Conservation (phyloP, 2,888 invertebrate genomes). For the Psylliodes chrysocephalus region DNA sequence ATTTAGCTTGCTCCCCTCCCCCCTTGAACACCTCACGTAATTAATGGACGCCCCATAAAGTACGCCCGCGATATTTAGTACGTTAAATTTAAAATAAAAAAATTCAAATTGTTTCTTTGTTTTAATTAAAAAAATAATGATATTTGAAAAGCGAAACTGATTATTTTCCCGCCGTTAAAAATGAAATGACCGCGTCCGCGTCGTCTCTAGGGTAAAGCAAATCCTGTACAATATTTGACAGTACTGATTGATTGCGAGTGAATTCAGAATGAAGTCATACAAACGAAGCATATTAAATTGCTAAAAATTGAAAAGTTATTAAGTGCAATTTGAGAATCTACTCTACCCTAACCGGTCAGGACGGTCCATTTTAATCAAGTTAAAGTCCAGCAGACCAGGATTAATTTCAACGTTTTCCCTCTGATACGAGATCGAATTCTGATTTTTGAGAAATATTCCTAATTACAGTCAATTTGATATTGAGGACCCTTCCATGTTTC, state of each 20-base stretch:
- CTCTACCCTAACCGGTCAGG: conserved; percentile 12
- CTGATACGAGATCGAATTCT: conserved; percentile 2
- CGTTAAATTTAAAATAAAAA: too few relatives aligned
- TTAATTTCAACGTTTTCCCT: conserved; percentile 36
- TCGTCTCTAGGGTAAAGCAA: conserved; percentile 14
- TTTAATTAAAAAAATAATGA: too few relatives aligned
- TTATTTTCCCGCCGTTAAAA: too few relatives aligned
- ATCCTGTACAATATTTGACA: conserved; percentile 26
- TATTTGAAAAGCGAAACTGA: too few relatives aligned
- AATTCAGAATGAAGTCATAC: conserved; percentile 31
- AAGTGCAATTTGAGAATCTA: conserved; percentile 30
- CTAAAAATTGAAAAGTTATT: conserved; percentile 40
- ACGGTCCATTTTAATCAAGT: conserved; percentile 36
- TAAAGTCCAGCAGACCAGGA: conserved; percentile 37
- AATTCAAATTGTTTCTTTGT: too few relatives aligned
- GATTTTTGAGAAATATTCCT: conserved; percentile 27
- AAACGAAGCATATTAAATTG: conserved; percentile 36
- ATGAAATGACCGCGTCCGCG: conserved; percentile 11
- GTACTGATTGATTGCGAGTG: conserved; percentile 29
- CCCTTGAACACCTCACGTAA: too few relatives aligned
- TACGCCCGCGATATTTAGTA: too few relatives aligned
- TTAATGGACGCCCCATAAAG: too few relatives aligned
- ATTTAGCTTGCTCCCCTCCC: too few relatives aligned
- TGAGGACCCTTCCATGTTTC: conserved; percentile 6
- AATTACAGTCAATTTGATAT: conserved; percentile 25